A percentile compares a stretch with the other conserved stretches of the same genome.
These are phyloP conservation scores for Chascanopsetta lugubris DNA, from an alignment of 2,113 vertebrate genomes.

Conservation along the genomic window DNA sequence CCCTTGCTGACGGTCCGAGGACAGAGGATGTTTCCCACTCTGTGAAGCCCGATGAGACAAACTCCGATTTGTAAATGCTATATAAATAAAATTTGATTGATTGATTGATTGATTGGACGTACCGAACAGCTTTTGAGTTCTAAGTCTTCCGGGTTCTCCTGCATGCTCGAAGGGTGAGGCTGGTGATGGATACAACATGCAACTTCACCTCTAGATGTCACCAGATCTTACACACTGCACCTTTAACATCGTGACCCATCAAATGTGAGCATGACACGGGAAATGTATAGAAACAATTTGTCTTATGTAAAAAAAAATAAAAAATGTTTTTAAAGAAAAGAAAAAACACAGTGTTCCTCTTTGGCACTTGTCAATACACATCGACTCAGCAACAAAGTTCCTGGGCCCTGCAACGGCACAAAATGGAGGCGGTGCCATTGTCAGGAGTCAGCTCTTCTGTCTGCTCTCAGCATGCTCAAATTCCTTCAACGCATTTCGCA, in stretches of 20 bases:
- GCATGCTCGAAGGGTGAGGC: too few species aligned
- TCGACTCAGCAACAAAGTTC: conserved; percentile 67
- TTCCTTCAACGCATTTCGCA: conserved; percentile 68
- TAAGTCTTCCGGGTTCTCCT: too few species aligned
- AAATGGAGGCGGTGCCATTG: conserved; percentile 53
- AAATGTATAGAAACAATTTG: conserved; percentile 50
- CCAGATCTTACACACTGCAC: too few species aligned
- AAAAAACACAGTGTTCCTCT: conserved; percentile 10
- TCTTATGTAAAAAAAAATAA: conserved; percentile 53
- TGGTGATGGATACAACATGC: too few species aligned
- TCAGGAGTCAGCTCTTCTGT: conserved; percentile 67
- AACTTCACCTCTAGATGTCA: too few species aligned
- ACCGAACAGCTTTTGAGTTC: too few species aligned
- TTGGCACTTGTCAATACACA: conserved; percentile 44
- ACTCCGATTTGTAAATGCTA: too few species aligned
- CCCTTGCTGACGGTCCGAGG: too few species aligned
- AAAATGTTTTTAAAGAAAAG: background rate
- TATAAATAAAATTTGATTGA: too few species aligned
- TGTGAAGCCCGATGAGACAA: too few species aligned
- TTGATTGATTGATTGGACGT: too few species aligned
- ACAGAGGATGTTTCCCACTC: too few species aligned
- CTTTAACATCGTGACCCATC: conserved; percentile 53
- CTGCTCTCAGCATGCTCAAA: conserved; percentile 56
- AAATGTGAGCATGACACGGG: conserved; percentile 35
- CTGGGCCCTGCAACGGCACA: conserved; percentile 43